Percentiles rank a stretch among this genome's conserved stretches.
These are phyloP conservation scores for Drosophila kambysellisi DNA, from an alignment of 2,888 invertebrate species.

Conservation along the genomic window DNA sequence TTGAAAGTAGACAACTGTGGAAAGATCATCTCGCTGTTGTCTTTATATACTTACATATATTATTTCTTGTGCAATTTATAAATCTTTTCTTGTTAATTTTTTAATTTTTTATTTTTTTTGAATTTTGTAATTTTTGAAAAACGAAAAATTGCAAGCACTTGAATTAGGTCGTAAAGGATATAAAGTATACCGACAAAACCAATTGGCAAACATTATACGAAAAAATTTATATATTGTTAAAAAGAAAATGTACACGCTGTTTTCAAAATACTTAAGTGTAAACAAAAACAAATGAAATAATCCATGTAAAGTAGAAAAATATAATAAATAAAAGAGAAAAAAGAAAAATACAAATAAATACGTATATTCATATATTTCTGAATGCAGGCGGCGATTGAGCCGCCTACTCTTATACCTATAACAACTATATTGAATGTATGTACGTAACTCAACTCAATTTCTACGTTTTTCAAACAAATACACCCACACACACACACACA, in stretches of 20 bases:
- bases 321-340: conserved; percentile 34
- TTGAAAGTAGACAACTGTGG: neutral
- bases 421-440: conserved; percentile 74
- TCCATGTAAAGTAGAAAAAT: conserved; percentile 69
- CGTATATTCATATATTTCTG: conserved; percentile 40
- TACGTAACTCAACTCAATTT: conserved; percentile 75
- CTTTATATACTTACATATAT: conserved; percentile 37
- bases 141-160: conserved; percentile 53
- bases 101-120: conserved; percentile 19
- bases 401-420: conserved; percentile 47
- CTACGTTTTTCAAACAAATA: conserved; percentile 49
- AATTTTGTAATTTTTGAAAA: conserved; percentile 20
- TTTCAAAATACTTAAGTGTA: conserved; percentile 51
- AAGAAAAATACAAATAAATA: conserved; percentile 26
- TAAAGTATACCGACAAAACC: conserved; percentile 82
- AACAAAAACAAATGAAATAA: conserved; percentile 50
- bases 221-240: conserved; percentile 62
- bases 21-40: conserved; percentile 41
- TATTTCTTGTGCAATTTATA: conserved; percentile 62
- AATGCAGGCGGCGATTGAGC: conserved; percentile 34
- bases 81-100: conserved; percentile 30
- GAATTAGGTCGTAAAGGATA: conserved; percentile 81
- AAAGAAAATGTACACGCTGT: conserved; percentile 49
- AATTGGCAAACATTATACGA: conserved; percentile 62
- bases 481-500: conserved; percentile 27